Evolutionary conservation across 1,140 invertebrate genomes (phyloP).

Genomic region (Micrasema longulum): DNA sequence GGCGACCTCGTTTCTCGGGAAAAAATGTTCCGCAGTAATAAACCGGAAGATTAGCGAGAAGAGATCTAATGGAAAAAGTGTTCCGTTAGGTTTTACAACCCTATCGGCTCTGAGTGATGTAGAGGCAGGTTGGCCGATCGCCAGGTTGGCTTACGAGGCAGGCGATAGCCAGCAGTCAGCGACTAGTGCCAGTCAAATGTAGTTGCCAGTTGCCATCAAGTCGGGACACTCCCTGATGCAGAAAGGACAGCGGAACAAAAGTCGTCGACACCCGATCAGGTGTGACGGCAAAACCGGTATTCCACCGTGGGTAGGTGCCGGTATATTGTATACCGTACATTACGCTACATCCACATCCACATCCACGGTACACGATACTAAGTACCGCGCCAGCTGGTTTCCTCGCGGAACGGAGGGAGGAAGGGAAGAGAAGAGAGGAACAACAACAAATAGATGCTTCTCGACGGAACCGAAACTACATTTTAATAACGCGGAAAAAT

Average conservation of each 20-base stretch:
- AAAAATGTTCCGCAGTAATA: no score
- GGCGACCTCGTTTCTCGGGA: no score
- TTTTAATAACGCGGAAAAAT: no score
- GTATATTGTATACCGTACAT: no score
- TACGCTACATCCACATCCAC: no score
- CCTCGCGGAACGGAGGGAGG: not conserved
- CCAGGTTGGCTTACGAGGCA: not conserved
- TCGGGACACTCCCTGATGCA: not conserved
- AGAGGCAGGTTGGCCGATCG: not conserved
- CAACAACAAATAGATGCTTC: conserved; percentile 1
- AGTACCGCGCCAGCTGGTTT: not conserved
- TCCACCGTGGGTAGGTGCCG: conserved; percentile 10
- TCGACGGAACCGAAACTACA: not conserved
- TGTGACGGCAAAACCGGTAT: conserved; percentile 38
- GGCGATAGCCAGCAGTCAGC: no score
- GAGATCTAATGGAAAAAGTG: not conserved
- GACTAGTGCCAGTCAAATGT: conserved; percentile 18
- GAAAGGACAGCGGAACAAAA: not conserved
- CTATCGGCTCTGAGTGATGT: not conserved
- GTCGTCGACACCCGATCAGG: conserved; percentile 22
- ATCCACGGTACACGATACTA: not conserved
- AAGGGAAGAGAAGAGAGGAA: not conserved
- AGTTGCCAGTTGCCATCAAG: no score
- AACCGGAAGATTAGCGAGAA: no score
- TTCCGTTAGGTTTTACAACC: conserved; percentile 8